Evolutionary conservation across 2,888 invertebrate species (phyloP).

Genomic region (Amorpha juglandis): DNA sequence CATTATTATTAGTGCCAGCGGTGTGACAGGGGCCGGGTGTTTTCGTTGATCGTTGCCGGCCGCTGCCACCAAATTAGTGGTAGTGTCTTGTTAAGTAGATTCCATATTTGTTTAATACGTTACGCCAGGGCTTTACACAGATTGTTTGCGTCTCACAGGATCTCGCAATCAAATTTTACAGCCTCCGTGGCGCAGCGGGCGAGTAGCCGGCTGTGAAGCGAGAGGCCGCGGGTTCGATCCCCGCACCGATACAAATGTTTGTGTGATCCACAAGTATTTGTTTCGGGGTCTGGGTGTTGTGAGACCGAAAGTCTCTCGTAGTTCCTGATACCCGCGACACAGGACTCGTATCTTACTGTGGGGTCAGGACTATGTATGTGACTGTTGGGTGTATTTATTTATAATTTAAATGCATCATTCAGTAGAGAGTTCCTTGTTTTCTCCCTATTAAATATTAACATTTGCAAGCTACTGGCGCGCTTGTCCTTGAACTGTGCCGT

Average conservation of each 20-base stretch:
- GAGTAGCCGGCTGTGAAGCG: too few relatives aligned
- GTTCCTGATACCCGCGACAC: too few relatives aligned
- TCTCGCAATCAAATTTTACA: neutral
- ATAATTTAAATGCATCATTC: neutral
- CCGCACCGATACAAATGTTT: too few relatives aligned
- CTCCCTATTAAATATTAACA: slow-evolving; percentile 27
- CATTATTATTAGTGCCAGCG: slow-evolving; percentile 46
- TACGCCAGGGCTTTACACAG: neutral
- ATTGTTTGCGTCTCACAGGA: neutral
- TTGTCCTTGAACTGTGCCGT: slow-evolving; percentile 59
- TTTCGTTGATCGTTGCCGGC: slow-evolving; percentile 23
- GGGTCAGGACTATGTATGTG: too few relatives aligned
- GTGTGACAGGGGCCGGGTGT: slow-evolving; percentile 10
- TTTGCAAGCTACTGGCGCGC: slow-evolving; percentile 46
- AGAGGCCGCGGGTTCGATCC: too few relatives aligned
- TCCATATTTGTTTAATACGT: neutral
- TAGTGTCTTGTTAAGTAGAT: neutral
- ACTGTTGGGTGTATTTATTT: too few relatives aligned
- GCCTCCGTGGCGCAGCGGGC: too few relatives aligned
- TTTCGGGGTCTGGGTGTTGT: too few relatives aligned
- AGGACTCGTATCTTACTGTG: too few relatives aligned
- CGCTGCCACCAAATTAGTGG: neutral
- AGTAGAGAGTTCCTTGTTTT: neutral
- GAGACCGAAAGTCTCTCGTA: too few relatives aligned
- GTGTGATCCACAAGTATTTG: too few relatives aligned